phyloP scores from a whole-genome alignment of 2,797 vertebrate species.

The Bradypodion ventrale region DNA sequence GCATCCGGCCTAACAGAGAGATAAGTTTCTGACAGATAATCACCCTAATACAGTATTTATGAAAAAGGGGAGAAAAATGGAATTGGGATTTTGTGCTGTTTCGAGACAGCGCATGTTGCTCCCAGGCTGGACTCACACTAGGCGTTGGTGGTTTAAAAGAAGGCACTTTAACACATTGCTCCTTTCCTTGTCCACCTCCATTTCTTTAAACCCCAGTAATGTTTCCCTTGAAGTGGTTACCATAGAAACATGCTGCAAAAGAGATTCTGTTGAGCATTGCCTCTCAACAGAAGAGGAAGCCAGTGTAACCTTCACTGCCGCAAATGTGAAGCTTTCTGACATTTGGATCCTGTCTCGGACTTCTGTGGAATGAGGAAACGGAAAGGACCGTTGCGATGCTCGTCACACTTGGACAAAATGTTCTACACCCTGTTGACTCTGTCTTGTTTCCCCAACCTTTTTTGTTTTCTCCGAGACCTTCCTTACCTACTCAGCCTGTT shows the following conservation, averaged over 20 bases:
- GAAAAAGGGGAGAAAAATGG: too few relatives aligned
- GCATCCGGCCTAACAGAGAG: not conserved
- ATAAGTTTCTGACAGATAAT: not conserved
- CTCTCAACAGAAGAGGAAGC: not conserved
- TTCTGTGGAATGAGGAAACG: not conserved
- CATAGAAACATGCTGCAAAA: conserved; percentile 23
- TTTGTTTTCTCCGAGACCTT: not conserved
- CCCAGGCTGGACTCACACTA: not conserved
- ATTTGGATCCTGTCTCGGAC: too few relatives aligned
- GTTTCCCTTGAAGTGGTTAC: conserved; percentile 11
- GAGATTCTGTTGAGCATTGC: not conserved
- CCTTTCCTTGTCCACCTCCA: not conserved
- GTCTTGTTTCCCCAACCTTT: not conserved
- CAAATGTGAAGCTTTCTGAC: not conserved
- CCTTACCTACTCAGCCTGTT: too few relatives aligned
- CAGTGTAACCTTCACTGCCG: not conserved
- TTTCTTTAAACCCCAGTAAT: not conserved
- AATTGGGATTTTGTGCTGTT: not conserved
- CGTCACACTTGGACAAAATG: not conserved
- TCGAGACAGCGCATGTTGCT: not conserved
- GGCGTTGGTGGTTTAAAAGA: not conserved
- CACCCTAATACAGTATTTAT: too few relatives aligned
- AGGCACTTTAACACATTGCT: not conserved
- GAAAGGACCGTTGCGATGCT: too few relatives aligned
- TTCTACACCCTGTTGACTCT: not conserved